A percentile compares a stretch with the other conserved stretches of the same genome.
phyloP scores from a whole-genome alignment of 2,888 invertebrate species.

The Drosophila dives region DNA sequence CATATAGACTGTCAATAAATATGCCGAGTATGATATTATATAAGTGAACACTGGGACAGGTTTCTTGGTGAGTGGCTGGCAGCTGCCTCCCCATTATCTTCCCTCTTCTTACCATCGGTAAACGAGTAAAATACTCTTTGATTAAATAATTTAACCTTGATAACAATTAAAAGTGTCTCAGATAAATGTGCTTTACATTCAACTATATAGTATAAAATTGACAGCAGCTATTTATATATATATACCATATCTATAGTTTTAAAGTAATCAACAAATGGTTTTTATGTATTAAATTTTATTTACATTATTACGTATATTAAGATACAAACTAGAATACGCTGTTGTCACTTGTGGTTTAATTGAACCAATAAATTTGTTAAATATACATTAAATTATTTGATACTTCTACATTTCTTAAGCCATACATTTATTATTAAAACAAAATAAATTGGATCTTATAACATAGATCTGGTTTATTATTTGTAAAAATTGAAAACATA shows the following conservation, averaged over 20 bases:
- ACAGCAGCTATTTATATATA: not conserved
- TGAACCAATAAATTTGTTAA: not conserved
- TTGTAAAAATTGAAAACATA: not conserved
- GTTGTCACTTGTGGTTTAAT: not conserved
- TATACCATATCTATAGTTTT: not conserved
- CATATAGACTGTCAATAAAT: conserved; percentile 38
- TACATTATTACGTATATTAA: not conserved
- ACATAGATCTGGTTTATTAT: not conserved
- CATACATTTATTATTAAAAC: too few relatives aligned
- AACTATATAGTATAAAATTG: not conserved
- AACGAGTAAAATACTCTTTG: not conserved
- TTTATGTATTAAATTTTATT: not conserved
- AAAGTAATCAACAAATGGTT: not conserved
- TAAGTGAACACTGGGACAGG: not conserved
- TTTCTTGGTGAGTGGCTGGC: not conserved
- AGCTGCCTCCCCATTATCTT: not conserved
- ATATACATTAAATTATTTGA: not conserved
- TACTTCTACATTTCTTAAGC: not conserved
- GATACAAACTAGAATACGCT: not conserved
- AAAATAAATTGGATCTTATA: not conserved
- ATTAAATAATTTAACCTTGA: not conserved
- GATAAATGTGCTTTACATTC: not conserved
- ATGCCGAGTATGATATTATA: conserved; percentile 4
- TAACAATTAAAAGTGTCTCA: not conserved
- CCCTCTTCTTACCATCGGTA: not conserved